Evolutionary conservation across 2,888 invertebrate genomes (phyloP).

Genomic region (Keiferia lycopersicella): DNA sequence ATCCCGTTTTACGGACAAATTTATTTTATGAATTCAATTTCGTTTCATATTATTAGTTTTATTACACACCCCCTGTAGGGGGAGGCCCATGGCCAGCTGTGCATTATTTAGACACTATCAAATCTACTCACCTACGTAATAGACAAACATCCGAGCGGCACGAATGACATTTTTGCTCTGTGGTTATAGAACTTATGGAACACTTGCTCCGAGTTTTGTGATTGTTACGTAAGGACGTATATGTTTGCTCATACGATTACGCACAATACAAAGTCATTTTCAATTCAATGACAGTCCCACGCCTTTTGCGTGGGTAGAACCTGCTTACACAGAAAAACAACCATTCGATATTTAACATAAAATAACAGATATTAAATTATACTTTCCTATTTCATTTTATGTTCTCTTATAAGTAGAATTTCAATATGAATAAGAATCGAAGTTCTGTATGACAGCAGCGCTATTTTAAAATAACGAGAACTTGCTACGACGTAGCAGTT

Average conservation of each 20-base stretch:
- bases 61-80: too few relatives aligned
- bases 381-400: background rate
- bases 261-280: background rate
- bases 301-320: constrained; percentile 1
- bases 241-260: background rate
- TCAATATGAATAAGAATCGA: background rate
- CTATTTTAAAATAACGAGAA: background rate
- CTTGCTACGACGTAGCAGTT: constrained; percentile 34
- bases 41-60: too few relatives aligned
- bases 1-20: too few relatives aligned
- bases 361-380: background rate
- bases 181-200: too few relatives aligned
- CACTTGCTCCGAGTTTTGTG: background rate
- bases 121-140: too few relatives aligned
- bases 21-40: too few relatives aligned
- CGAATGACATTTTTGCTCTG: too few relatives aligned
- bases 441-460: background rate
- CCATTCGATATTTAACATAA: background rate
- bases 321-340: background rate
- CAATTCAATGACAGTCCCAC: constrained; percentile 9
- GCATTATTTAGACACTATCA: too few relatives aligned
- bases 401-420: background rate
- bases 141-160: too few relatives aligned
- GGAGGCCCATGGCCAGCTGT: too few relatives aligned
- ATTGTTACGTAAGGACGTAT: background rate